Base-by-base conservation (phyloP, 2,797 vertebrate genomes). In the Hemibagrus guttatus region DNA sequence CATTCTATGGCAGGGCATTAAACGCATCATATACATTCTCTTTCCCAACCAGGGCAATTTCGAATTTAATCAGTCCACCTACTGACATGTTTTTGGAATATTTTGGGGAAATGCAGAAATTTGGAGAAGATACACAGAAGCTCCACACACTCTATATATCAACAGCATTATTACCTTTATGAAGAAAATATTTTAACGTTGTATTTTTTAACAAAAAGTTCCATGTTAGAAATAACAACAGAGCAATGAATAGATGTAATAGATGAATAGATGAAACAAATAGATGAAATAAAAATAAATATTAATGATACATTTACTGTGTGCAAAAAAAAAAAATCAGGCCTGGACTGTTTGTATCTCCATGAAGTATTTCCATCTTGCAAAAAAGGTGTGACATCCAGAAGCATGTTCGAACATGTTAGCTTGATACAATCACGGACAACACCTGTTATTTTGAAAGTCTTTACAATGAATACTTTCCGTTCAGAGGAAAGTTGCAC, bases 401-500 rank as follows among this genome's bases (percentile, higher is more conserved):
- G 69, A 16, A 75, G 14, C 58, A 78, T 83, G 79, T 82, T 87
- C 56, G 28, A 31, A 19, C 16, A 17, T 13, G 79, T 86, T 35
- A 42, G 26, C 13, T 11, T 56, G 39, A 21, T 11, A 61, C 19
- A 59, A 26, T 71, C n/a, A 46, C 69, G 75, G 49, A 39, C 23
- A 84, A 78, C 83, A 88, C 87, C 56, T 84, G 71, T 79, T 88
- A 63, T 89, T 87, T 88, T 90, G 71, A 49, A 68, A 59, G 19
- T 19, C 26, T 28, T 88, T 28, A 89, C 86, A 87, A 81, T 87
- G 16, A 85, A 64, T 72, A 16, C 80, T 46, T 52, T 74, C 56
- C 76, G 21, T 87, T 85, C 81, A 87, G 84, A 6, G 14, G 84
- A 66, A 85, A 79, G 68, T 92, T 92, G 90, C 91, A 87, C 72